Percentiles rank a stretch among this genome's conserved stretches.
Evolutionary conservation across 2,113 vertebrate genomes (phyloP).

Genomic region (Actenoides lindsayi): DNA sequence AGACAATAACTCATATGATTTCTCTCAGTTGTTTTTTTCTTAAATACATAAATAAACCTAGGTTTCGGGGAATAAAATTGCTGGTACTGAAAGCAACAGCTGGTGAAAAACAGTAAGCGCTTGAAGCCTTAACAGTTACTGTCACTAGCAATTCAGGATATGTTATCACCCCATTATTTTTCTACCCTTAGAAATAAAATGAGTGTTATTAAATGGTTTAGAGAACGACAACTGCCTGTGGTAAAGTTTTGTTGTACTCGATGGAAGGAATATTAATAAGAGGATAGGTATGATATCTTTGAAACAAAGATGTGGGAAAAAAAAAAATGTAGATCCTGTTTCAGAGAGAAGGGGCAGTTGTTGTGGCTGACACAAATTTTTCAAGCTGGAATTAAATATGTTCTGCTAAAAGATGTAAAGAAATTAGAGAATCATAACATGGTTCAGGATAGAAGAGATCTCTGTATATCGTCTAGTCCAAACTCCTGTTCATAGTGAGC

Average conservation of each 20-base stretch:
- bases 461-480: neutral
- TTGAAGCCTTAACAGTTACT: neutral
- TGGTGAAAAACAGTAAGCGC: conserved; percentile 6
- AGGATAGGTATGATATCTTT: neutral
- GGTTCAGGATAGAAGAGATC: neutral
- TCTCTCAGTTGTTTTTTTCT: neutral
- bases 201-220: conserved; percentile 3
- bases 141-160: conserved; percentile 19
- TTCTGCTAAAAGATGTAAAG: neutral
- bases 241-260: neutral
- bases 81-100: conserved; percentile 21
- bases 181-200: conserved; percentile 13
- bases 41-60: neutral
- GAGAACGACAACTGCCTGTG: neutral
- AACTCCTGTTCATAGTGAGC: neutral
- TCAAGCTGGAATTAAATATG: neutral
- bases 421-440: neutral
- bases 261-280: neutral
- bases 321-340: neutral
- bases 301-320: neutral
- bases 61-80: neutral
- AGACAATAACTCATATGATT: neutral
- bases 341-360: neutral
- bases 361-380: neutral
- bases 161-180: conserved; percentile 21